Evolutionary conservation across 2,113 vertebrate genomes (phyloP), one percentile per base, ranked within the genome.

Genomic region (Hippoglossus stenolepis): DNA sequence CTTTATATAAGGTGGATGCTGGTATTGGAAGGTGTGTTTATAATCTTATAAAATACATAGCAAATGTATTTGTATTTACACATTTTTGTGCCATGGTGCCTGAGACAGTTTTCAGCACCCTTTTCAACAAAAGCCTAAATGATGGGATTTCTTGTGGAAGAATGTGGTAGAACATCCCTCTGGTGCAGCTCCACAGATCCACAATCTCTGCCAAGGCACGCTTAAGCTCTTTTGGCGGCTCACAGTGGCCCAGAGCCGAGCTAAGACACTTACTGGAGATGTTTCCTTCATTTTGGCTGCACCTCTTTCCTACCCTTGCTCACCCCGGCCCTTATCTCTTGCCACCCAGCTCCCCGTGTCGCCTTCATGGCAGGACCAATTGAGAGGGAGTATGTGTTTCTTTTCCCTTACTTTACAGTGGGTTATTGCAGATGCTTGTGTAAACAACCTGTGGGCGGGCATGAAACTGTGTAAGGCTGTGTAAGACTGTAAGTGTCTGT

Each of bases 401-500:
- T 18, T 78, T 68, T 65, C 28, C 31, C 21, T 60, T 45, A 40
- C 45, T 84, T 71, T 80, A 54, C 74, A 63, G 66, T 79, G 72
- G 56, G 61, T 70, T 75, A 66, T 68, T 88, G 80, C 71, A 73
- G 79, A 87, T 86, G 77, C 78, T 83, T 78, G 76, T 89, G 77
- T 85, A 89, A 92, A 89, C 84, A 89, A 67, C 75, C 81, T 83
- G 85, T 89, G 73, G 86, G 87, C 77, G 70, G 76, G 76, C 65
- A 75, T 83, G 75, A 76, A 84, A 75, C 74, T 73, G 61, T n/a
- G 57, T 49, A 74, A 75, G 73, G 66, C 49, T 79, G 68, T 80
- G 83, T 64, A 69, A 75, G 75, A 89, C 91, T 89, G 87, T 84
- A 79, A 84, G 83, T 85, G 75, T 79, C 80, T 90, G 87, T 89